phyloP scores from a whole-genome alignment of 2,113 vertebrate species.

The Tyto alba region DNA sequence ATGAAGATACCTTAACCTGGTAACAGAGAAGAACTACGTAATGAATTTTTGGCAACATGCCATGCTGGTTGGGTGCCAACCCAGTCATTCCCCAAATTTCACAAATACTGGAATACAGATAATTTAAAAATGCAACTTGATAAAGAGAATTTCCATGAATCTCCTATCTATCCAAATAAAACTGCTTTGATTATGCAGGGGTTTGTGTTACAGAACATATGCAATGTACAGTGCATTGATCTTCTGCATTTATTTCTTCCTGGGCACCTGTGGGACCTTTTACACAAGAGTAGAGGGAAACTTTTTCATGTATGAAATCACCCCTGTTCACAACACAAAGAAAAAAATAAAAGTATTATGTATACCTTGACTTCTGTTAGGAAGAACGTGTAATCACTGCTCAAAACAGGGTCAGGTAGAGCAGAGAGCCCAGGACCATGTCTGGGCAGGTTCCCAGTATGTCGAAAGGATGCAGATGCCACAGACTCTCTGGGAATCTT shows the following conservation, averaged over 20 bases:
- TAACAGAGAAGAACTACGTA: not conserved
- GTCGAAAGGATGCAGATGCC: not conserved
- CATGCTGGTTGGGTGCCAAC: not conserved
- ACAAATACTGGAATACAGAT: not conserved
- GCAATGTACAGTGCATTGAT: not conserved
- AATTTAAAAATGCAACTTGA: not conserved
- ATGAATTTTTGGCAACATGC: not conserved
- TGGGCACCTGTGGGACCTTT: not conserved
- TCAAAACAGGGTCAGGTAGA: not conserved
- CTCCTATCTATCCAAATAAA: not conserved
- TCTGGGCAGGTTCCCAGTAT: accelerated
- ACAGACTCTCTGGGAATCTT: not conserved
- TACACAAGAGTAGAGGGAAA: not conserved
- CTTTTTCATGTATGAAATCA: not conserved
- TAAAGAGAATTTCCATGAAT: not conserved
- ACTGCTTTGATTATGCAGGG: not conserved
- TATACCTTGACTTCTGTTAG: not conserved
- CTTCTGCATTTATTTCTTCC: not conserved
- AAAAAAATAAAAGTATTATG: not conserved
- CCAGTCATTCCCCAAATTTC: not conserved
- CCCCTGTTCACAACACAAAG: not conserved
- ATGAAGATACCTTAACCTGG: not conserved
- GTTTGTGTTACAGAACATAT: not conserved
- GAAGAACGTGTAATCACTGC: not conserved
- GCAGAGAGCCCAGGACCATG: not conserved